A percentile compares a stretch with the other conserved stretches of the same genome.
Evolutionary conservation across 2,888 invertebrate species (phyloP).

Genomic region (Andrena fulva): DNA sequence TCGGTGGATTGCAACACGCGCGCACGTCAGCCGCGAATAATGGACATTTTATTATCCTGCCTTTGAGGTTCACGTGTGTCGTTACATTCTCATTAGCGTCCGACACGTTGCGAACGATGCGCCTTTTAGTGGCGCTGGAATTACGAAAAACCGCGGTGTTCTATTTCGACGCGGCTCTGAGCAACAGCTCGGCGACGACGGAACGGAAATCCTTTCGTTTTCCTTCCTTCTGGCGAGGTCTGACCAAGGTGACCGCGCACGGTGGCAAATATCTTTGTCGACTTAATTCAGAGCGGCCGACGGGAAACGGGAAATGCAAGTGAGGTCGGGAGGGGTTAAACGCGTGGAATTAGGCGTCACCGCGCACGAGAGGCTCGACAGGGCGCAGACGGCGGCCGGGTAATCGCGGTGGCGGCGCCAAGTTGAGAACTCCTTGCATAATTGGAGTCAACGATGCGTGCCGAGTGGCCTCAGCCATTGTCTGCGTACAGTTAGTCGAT

Average conservation of each 20-base stretch:
- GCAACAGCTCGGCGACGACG: background rate
- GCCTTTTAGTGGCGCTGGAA: background rate
- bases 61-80: slow-evolving; percentile 24
- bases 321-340: background rate
- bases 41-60: slow-evolving; percentile 47
- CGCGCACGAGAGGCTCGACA: background rate
- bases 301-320: background rate
- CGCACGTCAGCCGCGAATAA: slow-evolving; percentile 20
- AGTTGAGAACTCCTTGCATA: slow-evolving; percentile 82
- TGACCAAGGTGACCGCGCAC: background rate
- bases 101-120: slow-evolving; percentile 2
- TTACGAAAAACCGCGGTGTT: background rate
- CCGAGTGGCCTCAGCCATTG: slow-evolving; percentile 80
- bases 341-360: background rate
- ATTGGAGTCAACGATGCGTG: slow-evolving; percentile 82
- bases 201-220: slow-evolving; percentile 19
- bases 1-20: slow-evolving; percentile 25
- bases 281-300: background rate
- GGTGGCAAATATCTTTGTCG: background rate
- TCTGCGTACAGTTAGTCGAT: slow-evolving; percentile 80
- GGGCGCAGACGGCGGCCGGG: slow-evolving; percentile 27
- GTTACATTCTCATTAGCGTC: slow-evolving; percentile 51
- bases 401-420: slow-evolving; percentile 62
- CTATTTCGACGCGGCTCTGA: background rate
- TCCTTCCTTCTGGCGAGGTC: background rate